Evolutionary conservation across 2,888 invertebrate species (phyloP).

Genomic region (Xanthorhoe spadicearia): DNA sequence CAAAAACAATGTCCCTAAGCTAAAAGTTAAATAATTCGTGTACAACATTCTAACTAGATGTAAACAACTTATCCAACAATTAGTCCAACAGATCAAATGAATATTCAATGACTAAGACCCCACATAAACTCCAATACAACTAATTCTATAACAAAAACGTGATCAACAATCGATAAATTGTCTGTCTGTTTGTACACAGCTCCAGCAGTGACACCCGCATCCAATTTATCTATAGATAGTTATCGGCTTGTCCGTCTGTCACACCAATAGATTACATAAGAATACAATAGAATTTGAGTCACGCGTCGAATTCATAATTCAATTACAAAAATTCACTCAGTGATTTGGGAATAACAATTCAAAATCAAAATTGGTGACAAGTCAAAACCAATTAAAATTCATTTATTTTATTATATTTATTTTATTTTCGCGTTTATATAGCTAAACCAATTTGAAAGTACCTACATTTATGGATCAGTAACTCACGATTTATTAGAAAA

Average conservation of each 20-base stretch:
- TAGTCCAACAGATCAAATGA: neutral
- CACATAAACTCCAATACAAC: slow-evolving; percentile 21
- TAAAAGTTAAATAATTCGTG: neutral
- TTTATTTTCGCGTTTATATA: neutral
- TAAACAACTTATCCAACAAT: neutral
- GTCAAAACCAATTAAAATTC: slow-evolving; percentile 10
- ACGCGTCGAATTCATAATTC: slow-evolving; percentile 53
- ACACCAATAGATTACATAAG: slow-evolving; percentile 53
- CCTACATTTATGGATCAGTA: neutral
- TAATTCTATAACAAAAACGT: slow-evolving; percentile 35
- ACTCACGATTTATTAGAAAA: neutral
- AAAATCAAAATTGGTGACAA: slow-evolving; percentile 19
- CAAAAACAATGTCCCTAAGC: neutral
- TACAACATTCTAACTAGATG: neutral
- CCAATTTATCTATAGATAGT: slow-evolving; percentile 61
- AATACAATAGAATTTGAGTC: slow-evolving; percentile 52
- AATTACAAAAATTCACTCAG: slow-evolving; percentile 43
- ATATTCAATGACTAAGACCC: slow-evolving; percentile 16
- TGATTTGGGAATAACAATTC: slow-evolving; percentile 42
- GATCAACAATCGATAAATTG: slow-evolving; percentile 40
- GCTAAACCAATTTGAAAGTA: neutral
- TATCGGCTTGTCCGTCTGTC: slow-evolving; percentile 55
- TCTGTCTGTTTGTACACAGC: slow-evolving; percentile 29
- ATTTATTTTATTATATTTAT: neutral
- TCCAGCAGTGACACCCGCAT: slow-evolving; percentile 61